A percentile compares a stretch with the other conserved stretches of the same genome.
Conservation (phyloP, 2,113 vertebrate genomes). For the Psilopsiagon aymara region DNA sequence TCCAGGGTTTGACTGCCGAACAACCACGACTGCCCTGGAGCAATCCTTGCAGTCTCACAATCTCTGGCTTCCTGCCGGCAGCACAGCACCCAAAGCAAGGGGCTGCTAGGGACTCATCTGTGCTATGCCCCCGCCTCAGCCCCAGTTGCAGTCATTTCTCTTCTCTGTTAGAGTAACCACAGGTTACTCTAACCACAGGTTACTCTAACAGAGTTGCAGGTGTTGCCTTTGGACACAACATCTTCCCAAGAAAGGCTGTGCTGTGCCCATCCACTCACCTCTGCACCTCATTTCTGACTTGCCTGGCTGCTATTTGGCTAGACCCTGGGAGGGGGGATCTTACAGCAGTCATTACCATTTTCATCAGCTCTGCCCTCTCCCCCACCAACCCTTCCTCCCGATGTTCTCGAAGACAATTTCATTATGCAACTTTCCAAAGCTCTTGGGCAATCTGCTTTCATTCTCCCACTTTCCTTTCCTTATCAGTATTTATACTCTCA, state of each 20-base stretch:
- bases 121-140: background rate
- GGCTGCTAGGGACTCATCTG: background rate
- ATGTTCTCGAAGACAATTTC: slow-evolving; percentile 29
- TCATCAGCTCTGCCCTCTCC: background rate
- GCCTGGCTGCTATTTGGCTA: background rate
- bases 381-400: background rate
- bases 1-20: background rate
- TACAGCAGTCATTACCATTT: background rate
- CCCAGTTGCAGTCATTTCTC: background rate
- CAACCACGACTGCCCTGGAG: fast-evolving
- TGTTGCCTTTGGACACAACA: background rate
- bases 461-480: slow-evolving; percentile 7
- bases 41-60: background rate
- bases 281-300: background rate
- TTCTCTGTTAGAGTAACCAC: background rate
- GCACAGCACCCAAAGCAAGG: fast-evolving
- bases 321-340: background rate
- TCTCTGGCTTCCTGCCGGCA: background rate
- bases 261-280: fast-evolving
- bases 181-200: no score
- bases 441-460: slow-evolving; percentile 48
- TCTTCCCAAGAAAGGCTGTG: background rate
- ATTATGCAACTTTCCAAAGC: slow-evolving; percentile 18
- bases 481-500: slow-evolving; percentile 51
- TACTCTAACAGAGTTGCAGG: no score